Conservation (phyloP, 2,113 vertebrate species). For the Cyprinodon brontotheroides region DNA sequence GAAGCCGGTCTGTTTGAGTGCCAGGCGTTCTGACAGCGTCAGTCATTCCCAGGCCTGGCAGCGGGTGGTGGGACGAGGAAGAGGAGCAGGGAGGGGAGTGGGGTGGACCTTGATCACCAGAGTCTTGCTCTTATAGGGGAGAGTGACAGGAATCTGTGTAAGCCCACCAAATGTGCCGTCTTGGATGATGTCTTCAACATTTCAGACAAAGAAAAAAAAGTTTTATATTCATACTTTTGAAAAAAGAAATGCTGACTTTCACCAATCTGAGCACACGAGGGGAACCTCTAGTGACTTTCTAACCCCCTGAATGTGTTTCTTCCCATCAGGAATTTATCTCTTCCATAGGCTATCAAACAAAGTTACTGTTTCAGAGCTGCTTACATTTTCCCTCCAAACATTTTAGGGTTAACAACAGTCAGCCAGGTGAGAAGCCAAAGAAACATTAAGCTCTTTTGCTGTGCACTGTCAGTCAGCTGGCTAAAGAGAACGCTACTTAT, state of each 20-base stretch:
- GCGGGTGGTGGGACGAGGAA: slow-evolving; percentile 51
- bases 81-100: neutral
- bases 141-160: neutral
- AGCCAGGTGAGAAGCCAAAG: neutral
- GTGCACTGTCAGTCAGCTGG: neutral
- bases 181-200: slow-evolving; percentile 1
- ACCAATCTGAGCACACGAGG: slow-evolving; percentile 15
- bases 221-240: neutral
- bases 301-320: too few species aligned
- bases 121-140: slow-evolving; percentile 3
- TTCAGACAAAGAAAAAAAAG: neutral
- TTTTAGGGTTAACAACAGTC: neutral
- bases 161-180: neutral
- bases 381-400: neutral
- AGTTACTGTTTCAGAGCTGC: neutral
- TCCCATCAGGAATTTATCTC: neutral
- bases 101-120: slow-evolving; percentile 32
- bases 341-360: neutral
- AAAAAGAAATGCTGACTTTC: neutral
- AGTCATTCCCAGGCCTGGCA: slow-evolving; percentile 73
- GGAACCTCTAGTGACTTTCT: neutral
- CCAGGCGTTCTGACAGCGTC: slow-evolving; percentile 78
- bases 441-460: neutral
- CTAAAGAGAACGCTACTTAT: neutral
- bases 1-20: slow-evolving; percentile 65